Conservation (phyloP, 2,888 invertebrate species). For the Napeogenes sylphis region DNA sequence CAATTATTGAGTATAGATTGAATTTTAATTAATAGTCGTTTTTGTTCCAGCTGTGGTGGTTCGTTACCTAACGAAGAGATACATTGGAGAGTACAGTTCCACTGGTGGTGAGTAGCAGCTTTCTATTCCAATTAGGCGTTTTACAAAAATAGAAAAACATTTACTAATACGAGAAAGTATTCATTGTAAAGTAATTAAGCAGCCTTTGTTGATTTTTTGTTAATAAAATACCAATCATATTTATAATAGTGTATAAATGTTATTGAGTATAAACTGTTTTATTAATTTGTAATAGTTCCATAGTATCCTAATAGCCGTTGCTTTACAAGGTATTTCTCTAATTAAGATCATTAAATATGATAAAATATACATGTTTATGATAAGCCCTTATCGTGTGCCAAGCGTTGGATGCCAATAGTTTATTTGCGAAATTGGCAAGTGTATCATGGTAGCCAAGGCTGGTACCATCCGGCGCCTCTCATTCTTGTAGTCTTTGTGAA, state of each 20-base stretch:
- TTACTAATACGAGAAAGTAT: slow-evolving; percentile 3
- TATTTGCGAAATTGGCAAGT: slow-evolving; percentile 75
- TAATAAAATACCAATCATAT: slow-evolving; percentile 14
- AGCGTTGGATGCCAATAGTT: slow-evolving; percentile 68
- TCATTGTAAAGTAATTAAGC: not conserved
- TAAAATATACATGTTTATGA: slow-evolving; percentile 37
- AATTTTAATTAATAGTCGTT: not conserved
- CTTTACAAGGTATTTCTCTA: slow-evolving; percentile 5
- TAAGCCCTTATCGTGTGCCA: slow-evolving; percentile 62
- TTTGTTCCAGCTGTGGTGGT: slow-evolving; percentile 84
- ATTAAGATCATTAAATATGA: slow-evolving; percentile 28
- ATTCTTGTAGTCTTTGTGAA: slow-evolving; percentile 58
- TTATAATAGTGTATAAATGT: not conserved
- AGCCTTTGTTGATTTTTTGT: slow-evolving; percentile 3
- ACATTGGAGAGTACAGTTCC: slow-evolving; percentile 88
- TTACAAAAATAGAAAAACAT: slow-evolving; percentile 5
- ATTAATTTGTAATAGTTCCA: not conserved
- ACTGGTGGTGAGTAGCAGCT: slow-evolving; percentile 80
- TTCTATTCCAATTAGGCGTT: not conserved
- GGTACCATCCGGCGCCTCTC: slow-evolving; percentile 56
- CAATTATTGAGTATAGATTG: too few relatives aligned
- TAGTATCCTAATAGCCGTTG: not conserved
- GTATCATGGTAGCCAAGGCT: slow-evolving; percentile 60
- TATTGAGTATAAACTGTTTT: not conserved
- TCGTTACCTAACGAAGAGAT: slow-evolving; percentile 86